Conservation (phyloP, 92 coral and sea anemone species). For the Epizoanthus rinbou region DNA sequence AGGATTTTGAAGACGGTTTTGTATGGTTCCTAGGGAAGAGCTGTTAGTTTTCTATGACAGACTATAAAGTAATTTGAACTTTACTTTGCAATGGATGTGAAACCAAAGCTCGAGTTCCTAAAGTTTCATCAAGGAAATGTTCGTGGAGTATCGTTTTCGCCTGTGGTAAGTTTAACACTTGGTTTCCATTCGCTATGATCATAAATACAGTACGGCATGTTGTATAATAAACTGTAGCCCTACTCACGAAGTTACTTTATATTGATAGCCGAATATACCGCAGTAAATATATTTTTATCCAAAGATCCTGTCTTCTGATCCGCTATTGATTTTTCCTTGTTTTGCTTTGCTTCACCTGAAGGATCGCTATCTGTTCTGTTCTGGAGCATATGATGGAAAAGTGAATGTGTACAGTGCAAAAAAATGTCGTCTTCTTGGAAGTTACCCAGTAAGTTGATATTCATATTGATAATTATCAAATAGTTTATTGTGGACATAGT, state of each 20-base stretch:
- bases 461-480: not conserved
- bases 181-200: not conserved
- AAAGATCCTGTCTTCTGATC: no score
- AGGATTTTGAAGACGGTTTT: not conserved
- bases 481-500: no score
- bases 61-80: not conserved
- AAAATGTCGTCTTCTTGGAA: conserved; percentile 80
- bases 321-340: conserved; percentile 2
- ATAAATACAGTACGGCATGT: not conserved
- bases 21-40: not conserved
- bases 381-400: conserved; percentile 92
- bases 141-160: conserved; percentile 89
- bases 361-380: conserved; percentile 92
- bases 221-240: not conserved
- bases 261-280: no score
- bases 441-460: conserved; percentile 70
- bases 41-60: not conserved
- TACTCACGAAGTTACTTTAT: no score
- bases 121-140: conserved; percentile 85
- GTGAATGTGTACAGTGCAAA: conserved; percentile 87
- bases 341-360: conserved; percentile 2
- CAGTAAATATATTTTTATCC: no score
- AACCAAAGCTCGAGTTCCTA: conserved; percentile 72
- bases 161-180: conserved; percentile 63
- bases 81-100: conserved; percentile 59